Evolutionary conservation across 2,797 vertebrate genomes (phyloP).

Genomic region (Muscicapa comitata): DNA sequence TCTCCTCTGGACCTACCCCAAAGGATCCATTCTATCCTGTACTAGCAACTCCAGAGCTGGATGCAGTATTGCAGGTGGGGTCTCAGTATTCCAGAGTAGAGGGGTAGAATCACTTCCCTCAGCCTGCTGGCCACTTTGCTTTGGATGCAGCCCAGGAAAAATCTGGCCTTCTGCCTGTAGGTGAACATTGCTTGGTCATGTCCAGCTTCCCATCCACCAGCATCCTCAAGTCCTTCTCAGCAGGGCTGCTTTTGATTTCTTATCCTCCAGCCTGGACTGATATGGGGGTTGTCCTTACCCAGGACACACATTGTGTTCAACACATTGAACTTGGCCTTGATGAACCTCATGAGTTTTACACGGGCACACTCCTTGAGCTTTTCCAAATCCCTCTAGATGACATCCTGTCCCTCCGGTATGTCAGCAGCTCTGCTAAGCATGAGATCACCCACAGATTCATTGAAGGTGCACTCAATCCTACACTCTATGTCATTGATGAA

Average conservation of each 20-base stretch:
- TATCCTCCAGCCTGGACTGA: accelerated
- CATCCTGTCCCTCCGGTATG: neutral
- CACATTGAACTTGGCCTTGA: neutral
- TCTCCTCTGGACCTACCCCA: accelerated
- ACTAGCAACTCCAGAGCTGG: accelerated
- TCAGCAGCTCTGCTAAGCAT: neutral
- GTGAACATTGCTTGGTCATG: neutral
- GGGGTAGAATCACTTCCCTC: neutral
- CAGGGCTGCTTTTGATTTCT: neutral
- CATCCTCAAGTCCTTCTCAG: accelerated
- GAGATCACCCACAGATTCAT: neutral
- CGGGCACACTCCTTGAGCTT: neutral
- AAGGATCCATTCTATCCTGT: neutral
- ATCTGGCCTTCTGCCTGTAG: neutral
- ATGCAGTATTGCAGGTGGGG: accelerated
- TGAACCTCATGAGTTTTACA: neutral
- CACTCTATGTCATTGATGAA: neutral
- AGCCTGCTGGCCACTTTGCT: neutral
- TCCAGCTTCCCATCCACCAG: neutral
- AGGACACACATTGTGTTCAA: too few species aligned
- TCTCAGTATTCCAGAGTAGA: neutral
- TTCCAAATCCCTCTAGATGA: neutral
- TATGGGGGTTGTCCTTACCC: accelerated
- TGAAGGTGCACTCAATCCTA: neutral
- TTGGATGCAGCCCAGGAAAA: neutral